Conservation (phyloP, 2,888 invertebrate genomes). For the Euproctis similis region DNA sequence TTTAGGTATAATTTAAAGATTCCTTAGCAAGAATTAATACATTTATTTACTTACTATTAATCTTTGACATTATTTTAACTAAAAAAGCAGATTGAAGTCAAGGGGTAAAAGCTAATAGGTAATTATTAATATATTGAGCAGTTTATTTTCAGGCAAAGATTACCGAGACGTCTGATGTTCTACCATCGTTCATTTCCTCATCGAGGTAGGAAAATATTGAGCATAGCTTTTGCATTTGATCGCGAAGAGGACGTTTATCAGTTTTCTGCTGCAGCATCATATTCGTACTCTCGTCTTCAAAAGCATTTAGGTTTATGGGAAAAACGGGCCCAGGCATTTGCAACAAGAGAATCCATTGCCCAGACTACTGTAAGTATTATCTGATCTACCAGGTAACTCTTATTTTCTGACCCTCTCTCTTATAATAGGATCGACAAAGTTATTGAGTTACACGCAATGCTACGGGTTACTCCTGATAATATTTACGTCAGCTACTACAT, state of each 20-base stretch:
- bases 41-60: too few relatives aligned
- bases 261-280: constrained; percentile 95
- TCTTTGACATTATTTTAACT: too few relatives aligned
- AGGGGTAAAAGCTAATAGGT: too few relatives aligned
- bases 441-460: too few relatives aligned
- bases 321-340: constrained; percentile 79
- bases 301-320: constrained; percentile 83
- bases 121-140: background rate
- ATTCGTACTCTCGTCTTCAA: constrained; percentile 94
- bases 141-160: constrained; percentile 79
- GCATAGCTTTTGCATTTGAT: constrained; percentile 96
- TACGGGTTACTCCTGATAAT: too few relatives aligned
- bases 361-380: constrained; percentile 74
- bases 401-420: too few relatives aligned
- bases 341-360: constrained; percentile 82
- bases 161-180: constrained; percentile 89
- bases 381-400: too few relatives aligned
- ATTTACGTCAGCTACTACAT: too few relatives aligned
- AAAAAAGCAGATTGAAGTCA: too few relatives aligned
- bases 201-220: constrained; percentile 92
- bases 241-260: constrained; percentile 96
- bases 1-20: too few relatives aligned
- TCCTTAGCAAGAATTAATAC: too few relatives aligned
- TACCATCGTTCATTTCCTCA: constrained; percentile 94
- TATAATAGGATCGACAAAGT: too few relatives aligned